Conservation (phyloP, 2,888 invertebrate genomes). For the Linnaemya tessellans region DNA sequence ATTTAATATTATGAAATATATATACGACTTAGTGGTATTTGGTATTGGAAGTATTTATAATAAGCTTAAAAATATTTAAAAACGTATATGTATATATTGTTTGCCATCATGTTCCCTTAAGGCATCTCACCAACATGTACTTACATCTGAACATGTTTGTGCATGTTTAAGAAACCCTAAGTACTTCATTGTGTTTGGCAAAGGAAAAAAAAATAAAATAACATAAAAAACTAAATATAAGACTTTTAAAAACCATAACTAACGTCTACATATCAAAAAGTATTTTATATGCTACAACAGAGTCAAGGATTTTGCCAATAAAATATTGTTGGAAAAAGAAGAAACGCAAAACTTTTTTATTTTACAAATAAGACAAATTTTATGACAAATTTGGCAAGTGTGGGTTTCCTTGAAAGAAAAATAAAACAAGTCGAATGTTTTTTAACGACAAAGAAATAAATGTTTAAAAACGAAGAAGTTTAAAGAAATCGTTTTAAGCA, state of each 20-base stretch:
- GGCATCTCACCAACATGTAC: not conserved
- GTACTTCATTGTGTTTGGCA: constrained; percentile 16
- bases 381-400: constrained; percentile 60
- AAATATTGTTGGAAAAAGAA: constrained; percentile 8
- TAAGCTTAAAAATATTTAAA: not conserved
- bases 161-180: not conserved
- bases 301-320: constrained; percentile 46
- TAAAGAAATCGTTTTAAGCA: not conserved
- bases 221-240: too few relatives aligned
- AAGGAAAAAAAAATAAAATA: constrained; percentile 1
- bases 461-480: not conserved
- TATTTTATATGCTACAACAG: constrained; percentile 34
- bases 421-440: not conserved
- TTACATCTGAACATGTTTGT: constrained; percentile 14
- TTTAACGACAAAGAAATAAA: not conserved
- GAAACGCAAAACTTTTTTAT: constrained; percentile 8
- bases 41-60: too few relatives aligned
- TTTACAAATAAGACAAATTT: constrained; percentile 48
- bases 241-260: not conserved
- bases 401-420: constrained; percentile 50
- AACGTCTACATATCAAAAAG: constrained; percentile 32
- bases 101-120: not conserved
- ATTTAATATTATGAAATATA: too few relatives aligned
- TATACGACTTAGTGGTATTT: too few relatives aligned
- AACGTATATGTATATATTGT: not conserved